Conservation (phyloP, 2,888 invertebrate genomes). For the Agrochola lychnidis region DNA sequence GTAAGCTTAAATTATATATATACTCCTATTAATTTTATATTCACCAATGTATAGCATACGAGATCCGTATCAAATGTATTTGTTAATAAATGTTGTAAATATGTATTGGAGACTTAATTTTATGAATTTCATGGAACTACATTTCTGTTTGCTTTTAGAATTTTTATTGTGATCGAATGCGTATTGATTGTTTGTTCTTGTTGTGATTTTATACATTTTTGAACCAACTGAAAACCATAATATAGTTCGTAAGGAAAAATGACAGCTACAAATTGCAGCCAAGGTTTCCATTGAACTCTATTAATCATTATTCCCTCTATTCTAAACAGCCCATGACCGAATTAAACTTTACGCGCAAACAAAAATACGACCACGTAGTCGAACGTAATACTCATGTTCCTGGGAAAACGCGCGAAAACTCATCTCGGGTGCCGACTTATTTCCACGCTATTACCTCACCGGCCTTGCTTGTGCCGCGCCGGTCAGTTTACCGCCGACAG, state of each 20-base stretch:
- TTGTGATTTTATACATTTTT: background rate
- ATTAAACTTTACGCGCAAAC: conserved; percentile 63
- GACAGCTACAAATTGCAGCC: background rate
- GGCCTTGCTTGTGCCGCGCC: conserved; percentile 68
- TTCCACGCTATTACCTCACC: conserved; percentile 81
- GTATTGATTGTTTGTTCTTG: background rate
- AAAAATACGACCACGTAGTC: conserved; percentile 66
- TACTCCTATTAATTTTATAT: conserved; percentile 64
- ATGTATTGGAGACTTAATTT: conserved; percentile 30
- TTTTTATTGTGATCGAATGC: background rate
- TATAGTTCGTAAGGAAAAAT: conserved; percentile 14
- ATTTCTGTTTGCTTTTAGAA: background rate
- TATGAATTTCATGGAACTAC: background rate
- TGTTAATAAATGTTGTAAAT: conserved; percentile 75
- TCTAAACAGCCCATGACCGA: conserved; percentile 63
- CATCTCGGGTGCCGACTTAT: conserved; percentile 72
- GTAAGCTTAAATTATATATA: conserved; percentile 57
- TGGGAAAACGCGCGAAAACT: conserved; percentile 80
- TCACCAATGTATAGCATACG: conserved; percentile 57
- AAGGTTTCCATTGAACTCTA: conserved; percentile 44
- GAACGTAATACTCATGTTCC: conserved; percentile 66
- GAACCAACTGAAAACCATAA: background rate
- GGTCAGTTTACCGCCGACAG: conserved; percentile 77
- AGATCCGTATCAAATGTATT: conserved; percentile 58
- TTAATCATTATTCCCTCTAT: conserved; percentile 39